These are phyloP conservation scores for Crepidodera aurea DNA, from an alignment of 2,888 invertebrate species.

Conservation along the genomic window DNA sequence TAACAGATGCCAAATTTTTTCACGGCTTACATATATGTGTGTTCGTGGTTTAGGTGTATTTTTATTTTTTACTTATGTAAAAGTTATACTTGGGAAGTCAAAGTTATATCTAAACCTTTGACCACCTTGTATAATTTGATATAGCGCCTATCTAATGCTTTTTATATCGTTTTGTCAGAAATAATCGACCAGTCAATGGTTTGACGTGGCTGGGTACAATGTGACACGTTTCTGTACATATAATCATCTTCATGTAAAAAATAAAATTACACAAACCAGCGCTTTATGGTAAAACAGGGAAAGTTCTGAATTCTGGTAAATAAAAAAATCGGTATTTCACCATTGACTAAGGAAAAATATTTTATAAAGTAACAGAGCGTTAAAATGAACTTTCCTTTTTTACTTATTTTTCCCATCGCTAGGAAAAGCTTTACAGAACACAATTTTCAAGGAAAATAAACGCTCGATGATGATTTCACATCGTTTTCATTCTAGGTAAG, in stretches of 20 bases:
- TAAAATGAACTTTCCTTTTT: constrained; percentile 15
- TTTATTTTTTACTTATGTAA: constrained; percentile 38
- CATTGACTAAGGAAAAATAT: too few relatives aligned
- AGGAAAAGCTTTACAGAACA: constrained; percentile 28
- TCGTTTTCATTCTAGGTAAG: constrained; percentile 1
- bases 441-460: constrained; percentile 28
- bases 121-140: neutral
- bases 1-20: constrained; percentile 27
- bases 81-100: neutral
- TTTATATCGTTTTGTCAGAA: constrained; percentile 4
- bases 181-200: constrained; percentile 24
- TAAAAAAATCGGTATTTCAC: too few relatives aligned
- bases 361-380: neutral
- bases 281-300: constrained; percentile 12
- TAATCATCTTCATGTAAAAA: constrained; percentile 30
- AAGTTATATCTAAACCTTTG: neutral
- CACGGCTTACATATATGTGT: constrained; percentile 25
- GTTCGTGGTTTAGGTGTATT: constrained; percentile 38
- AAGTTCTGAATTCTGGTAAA: constrained; percentile 6
- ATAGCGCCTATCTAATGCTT: constrained; percentile 35
- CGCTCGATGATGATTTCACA: constrained; percentile 22
- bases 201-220: constrained; percentile 14
- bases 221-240: constrained; percentile 24
- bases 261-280: constrained; percentile 36
- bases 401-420: constrained; percentile 16